Base-by-base conservation (phyloP, 2,888 invertebrate genomes). In the Noctua fimbriata region DNA sequence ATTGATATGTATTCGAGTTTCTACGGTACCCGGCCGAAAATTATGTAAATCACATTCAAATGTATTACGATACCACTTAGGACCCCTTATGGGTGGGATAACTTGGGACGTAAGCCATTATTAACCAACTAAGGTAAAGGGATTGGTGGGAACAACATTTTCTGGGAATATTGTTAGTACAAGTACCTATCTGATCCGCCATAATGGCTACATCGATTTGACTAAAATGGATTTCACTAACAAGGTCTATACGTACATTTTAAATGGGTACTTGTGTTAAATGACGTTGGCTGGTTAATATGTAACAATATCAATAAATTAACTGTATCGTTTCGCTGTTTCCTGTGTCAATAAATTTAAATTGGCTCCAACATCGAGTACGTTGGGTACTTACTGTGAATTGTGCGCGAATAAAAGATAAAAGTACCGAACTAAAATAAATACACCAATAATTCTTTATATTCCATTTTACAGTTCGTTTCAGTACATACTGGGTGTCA, bases 21-120 rank as follows among this genome's bases (percentile, higher is more conserved):
- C 41, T 69, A n/a, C 41, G 63, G 44, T 69, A 65, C 36, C 55
- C 28, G 69, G 49, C 75, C 67, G 60, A 77, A 76, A 76, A 84
- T 84, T 86, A 86, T 86, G 86, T 81, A 78, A 77, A 85, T 86
- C 24, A 66, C 32, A 85, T 86, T 86, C 81, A 81, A 84, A 84
- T 84, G 55, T 78, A 86, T 78, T 69, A 55, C 70, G 18, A 66
- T 76, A 76, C 58, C 66, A 32, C 72, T 76, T 73, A 66, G 65
- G 73, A 71, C 81, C 73, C 76, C 52, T 73, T 65, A 32, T n/a
- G 36, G n/a, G 52, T 55, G 18, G 73, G 65, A 69, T 73, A 75
- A 49, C 44, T 69, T 60, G 24, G n/a, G 44, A 55, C 28, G 65
- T 66, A 55, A 76, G 79, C 60, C 76, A 83, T 84, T 83, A 72